Evolutionary conservation across 23 tunicate species (phyloP), one percentile per base, ranked within the genome.

Genomic region (Trididemnum miniatum): DNA sequence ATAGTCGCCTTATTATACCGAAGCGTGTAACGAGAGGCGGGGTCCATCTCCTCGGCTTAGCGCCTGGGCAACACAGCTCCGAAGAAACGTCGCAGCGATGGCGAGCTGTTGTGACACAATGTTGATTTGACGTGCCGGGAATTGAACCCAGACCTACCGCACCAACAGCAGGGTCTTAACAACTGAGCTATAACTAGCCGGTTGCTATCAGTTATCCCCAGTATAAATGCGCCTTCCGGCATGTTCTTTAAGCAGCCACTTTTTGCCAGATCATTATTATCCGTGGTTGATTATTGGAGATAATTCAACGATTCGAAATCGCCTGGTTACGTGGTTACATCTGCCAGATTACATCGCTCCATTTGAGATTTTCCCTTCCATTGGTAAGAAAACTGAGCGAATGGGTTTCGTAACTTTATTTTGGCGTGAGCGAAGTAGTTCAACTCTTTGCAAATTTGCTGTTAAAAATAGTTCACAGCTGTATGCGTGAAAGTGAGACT

Each of bases 241-340:
- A n/a, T n/a, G n/a, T n/a, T n/a, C n/a, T n/a, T n/a, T n/a, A n/a
- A n/a, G 9, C 54, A 44, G 15, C 15, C 15, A 7, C 15, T 44
- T 44, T 44, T 44, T 44, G 9, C 0, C 80, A 87, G 91, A 25
- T 28, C 39, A 80, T 66, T 31, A 87, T 15, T 87, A 87, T 35
- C 91, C 91, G 1, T 87, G 91, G 91, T 2, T 28, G 36, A 1
- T 60, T 0, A 38, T 81, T 30, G 86, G 82, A 0, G 7, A 28
- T 2, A 81, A 75, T 40, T 62, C n/a, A 33, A 76, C 67, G 29
- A 51, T 82, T 20, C 76, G 92, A 29, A 71, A 87, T 73, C 81
- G 97, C 31, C 67, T 92, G 40, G 84, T 92, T 25, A 44, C 72
- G 18, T 92, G 97, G 97, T 35, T 92, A 40, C 79, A 81, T 78